These are phyloP conservation scores for Lerista edwardsae DNA, from an alignment of 2,797 vertebrate species.

Conservation along the genomic window DNA sequence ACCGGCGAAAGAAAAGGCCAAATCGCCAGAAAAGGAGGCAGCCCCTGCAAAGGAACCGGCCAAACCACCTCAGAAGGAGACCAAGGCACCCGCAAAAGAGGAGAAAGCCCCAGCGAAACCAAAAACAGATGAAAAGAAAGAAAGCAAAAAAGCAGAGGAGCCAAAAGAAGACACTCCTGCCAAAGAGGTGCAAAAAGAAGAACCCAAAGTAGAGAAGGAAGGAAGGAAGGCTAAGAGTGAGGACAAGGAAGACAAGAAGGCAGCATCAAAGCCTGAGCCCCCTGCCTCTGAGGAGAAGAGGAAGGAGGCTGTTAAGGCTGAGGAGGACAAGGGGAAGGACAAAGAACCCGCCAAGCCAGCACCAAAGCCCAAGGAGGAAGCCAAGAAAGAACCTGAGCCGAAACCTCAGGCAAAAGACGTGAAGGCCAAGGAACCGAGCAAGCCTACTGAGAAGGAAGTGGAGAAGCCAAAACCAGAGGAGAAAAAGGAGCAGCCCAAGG, in stretches of 20 bases:
- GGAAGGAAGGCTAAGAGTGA: conserved; percentile 54
- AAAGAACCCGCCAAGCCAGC: conserved; percentile 61
- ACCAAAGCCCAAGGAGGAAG: conserved; percentile 46
- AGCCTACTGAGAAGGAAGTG: conserved; percentile 41
- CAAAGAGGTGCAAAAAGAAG: conserved; percentile 62
- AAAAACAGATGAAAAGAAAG: conserved; percentile 51
- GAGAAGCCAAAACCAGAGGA: conserved; percentile 75
- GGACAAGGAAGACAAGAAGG: conserved; percentile 63
- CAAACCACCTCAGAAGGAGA: conserved; percentile 42
- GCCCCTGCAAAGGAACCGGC: conserved; percentile 55
- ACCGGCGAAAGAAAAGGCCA: conserved; percentile 46
- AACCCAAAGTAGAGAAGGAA: conserved; percentile 53
- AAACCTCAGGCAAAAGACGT: conserved; percentile 52
- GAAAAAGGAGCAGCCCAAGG: conserved; percentile 65
- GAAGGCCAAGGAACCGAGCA: conserved; percentile 63
- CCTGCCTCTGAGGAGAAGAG: conserved; percentile 46
- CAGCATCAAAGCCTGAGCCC: conserved; percentile 43
- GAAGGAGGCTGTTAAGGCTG: conserved; percentile 5
- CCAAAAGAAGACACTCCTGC: no score
- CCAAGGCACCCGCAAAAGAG: conserved; percentile 56
- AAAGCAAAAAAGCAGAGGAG: conserved; percentile 62
- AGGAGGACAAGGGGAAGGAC: conserved; percentile 28
- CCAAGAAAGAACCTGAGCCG: conserved; percentile 57
- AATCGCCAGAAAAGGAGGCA: conserved; percentile 5
- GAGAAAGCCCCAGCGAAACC: conserved; percentile 56